Evolutionary conservation across 2,888 invertebrate species (phyloP).

Genomic region (Pinctada fucata): DNA sequence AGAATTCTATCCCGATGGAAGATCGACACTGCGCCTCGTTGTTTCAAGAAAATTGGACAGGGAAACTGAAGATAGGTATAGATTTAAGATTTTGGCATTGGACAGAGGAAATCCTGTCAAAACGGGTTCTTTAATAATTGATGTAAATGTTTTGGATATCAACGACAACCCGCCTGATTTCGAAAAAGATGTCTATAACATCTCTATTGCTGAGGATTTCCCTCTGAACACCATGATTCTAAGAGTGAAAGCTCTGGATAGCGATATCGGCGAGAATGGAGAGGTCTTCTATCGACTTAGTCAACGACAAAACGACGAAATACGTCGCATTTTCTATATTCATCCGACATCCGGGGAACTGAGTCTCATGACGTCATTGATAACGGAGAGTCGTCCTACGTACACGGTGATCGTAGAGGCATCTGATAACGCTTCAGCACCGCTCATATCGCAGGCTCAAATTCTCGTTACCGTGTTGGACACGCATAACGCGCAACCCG

Average conservation of each 20-base stretch:
- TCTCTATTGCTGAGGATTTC: slow-evolving; percentile 60
- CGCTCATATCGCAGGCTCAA: slow-evolving; percentile 48
- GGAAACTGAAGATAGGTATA: slow-evolving; percentile 56
- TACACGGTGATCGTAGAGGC: slow-evolving; percentile 57
- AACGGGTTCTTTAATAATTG: slow-evolving; percentile 56
- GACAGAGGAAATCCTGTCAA: slow-evolving; percentile 59
- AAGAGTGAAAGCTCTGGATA: slow-evolving; percentile 87
- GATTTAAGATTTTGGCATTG: slow-evolving; percentile 57
- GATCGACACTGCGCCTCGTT: slow-evolving; percentile 52
- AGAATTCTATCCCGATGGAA: slow-evolving; percentile 57
- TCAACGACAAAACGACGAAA: slow-evolving; percentile 26
- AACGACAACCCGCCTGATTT: slow-evolving; percentile 68
- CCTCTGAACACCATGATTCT: slow-evolving; percentile 50
- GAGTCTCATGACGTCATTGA: slow-evolving; percentile 38
- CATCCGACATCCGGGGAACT: slow-evolving; percentile 46
- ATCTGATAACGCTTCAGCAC: slow-evolving; percentile 47
- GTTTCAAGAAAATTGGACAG: slow-evolving; percentile 58
- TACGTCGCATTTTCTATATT: slow-evolving; percentile 40
- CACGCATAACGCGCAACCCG: slow-evolving; percentile 54
- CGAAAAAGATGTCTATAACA: slow-evolving; percentile 56
- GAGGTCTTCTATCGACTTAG: slow-evolving; percentile 37
- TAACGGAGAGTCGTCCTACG: slow-evolving; percentile 23
- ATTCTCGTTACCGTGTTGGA: slow-evolving; percentile 52
- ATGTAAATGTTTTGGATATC: slow-evolving; percentile 62
- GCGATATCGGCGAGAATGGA: slow-evolving; percentile 88